Conservation (phyloP, 1,140 invertebrate genomes). For the Triops cancriformis region DNA sequence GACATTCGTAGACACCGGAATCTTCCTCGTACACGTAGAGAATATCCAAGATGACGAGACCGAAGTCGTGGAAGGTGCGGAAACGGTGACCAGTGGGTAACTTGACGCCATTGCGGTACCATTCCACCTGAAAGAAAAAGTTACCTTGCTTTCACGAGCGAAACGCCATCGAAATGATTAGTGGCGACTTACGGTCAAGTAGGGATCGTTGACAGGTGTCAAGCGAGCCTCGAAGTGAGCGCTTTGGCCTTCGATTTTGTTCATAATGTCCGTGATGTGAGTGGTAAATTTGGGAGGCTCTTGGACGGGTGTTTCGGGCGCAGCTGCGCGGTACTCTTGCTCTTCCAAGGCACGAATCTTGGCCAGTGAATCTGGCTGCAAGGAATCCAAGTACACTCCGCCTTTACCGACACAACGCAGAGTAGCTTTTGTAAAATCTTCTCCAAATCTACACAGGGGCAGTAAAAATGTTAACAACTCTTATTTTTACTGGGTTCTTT, state of each 20-base stretch:
- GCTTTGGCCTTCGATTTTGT: slow-evolving; percentile 82
- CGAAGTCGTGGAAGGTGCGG: slow-evolving; percentile 94
- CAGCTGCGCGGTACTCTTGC: slow-evolving; percentile 49
- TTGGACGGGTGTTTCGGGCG: slow-evolving; percentile 50
- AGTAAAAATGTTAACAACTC: no score
- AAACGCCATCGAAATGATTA: no score
- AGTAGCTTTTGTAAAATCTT: slow-evolving; percentile 74
- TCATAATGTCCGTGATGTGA: slow-evolving; percentile 69
- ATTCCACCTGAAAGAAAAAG: slow-evolving; percentile 57
- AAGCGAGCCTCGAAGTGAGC: slow-evolving; percentile 85
- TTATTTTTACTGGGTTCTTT: slow-evolving; percentile 32
- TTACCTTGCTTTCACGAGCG: slow-evolving; percentile 44
- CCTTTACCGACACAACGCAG: slow-evolving; percentile 73
- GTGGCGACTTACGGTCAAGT: slow-evolving; percentile 49
- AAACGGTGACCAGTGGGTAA: slow-evolving; percentile 86
- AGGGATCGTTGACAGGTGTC: slow-evolving; percentile 83
- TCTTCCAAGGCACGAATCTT: slow-evolving; percentile 79
- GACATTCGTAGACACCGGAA: slow-evolving; percentile 83
- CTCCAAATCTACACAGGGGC: slow-evolving; percentile 51
- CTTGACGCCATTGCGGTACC: slow-evolving; percentile 90
- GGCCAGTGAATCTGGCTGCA: slow-evolving; percentile 87
- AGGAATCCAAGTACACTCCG: slow-evolving; percentile 82
- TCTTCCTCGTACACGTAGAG: slow-evolving; percentile 96
- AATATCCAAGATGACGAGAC: slow-evolving; percentile 89
- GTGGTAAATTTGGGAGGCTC: slow-evolving; percentile 84